These are phyloP conservation scores for Tachypleus tridentatus DNA, from an alignment of 1,140 invertebrate genomes.

Conservation along the genomic window DNA sequence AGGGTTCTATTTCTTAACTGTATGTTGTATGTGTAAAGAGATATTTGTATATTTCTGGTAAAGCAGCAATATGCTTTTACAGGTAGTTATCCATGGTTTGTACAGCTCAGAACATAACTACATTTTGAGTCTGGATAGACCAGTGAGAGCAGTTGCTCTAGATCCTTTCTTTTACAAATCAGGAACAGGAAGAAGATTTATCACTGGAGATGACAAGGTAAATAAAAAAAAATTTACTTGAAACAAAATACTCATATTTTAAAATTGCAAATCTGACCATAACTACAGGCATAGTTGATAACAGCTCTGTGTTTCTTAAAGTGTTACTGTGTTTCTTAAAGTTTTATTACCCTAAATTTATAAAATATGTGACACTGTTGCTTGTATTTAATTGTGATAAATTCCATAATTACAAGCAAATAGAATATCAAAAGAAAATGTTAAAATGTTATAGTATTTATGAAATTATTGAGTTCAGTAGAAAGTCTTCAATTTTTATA, in stretches of 20 bases:
- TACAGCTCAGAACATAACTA: conserved; percentile 72
- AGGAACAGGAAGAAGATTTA: conserved; percentile 60
- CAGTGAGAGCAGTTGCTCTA: conserved; percentile 75
- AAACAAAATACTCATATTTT: background rate
- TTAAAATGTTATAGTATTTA: conserved; percentile 7
- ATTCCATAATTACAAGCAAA: conserved; percentile 1
- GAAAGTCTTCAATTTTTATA: too few species aligned
- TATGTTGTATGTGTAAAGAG: too few species aligned
- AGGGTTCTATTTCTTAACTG: too few species aligned
- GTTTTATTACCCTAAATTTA: too few species aligned
- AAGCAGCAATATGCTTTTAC: conserved; percentile 3
- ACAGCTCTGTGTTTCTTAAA: too few species aligned
- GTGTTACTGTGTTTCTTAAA: too few species aligned
- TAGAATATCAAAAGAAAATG: conserved; percentile 6
- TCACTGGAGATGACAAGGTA: conserved; percentile 53
- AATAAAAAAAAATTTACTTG: background rate
- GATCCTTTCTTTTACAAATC: conserved; percentile 74
- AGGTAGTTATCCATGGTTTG: conserved; percentile 49
- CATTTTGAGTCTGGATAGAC: conserved; percentile 58
- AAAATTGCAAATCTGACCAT: background rate
- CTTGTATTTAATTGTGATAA: background rate
- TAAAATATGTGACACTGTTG: background rate
- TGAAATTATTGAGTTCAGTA: too few species aligned
- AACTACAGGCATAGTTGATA: too few species aligned
- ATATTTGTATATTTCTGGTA: too few species aligned